Percentiles rank a stretch among this genome's conserved stretches.
Conservation (phyloP, 2,888 invertebrate species). For the Idaea aversata region DNA sequence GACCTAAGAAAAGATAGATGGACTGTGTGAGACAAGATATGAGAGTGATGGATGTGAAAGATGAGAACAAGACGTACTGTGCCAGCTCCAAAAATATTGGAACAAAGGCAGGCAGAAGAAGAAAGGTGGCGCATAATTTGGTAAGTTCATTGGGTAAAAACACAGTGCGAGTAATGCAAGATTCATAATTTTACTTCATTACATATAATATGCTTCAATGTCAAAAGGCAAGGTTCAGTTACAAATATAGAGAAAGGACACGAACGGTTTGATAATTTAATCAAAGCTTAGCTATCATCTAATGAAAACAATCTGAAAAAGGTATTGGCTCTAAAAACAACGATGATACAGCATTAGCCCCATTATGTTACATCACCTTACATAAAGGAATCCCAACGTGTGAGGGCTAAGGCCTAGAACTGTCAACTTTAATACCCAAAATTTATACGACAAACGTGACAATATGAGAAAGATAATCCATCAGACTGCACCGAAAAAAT, state of each 20-base stretch:
- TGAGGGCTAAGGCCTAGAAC: constrained; percentile 5
- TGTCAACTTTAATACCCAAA: constrained; percentile 32
- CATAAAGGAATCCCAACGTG: neutral
- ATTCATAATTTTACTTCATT: too few relatives aligned
- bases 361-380: neutral
- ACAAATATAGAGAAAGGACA: neutral
- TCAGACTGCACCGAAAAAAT: constrained; percentile 51
- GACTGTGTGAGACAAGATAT: too few relatives aligned
- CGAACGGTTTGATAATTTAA: neutral
- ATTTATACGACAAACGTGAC: constrained; percentile 47
- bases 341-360: neutral
- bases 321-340: neutral
- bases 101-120: too few relatives aligned
- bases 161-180: too few relatives aligned
- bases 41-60: too few relatives aligned
- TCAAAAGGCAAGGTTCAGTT: neutral
- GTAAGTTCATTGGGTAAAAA: too few relatives aligned
- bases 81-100: too few relatives aligned
- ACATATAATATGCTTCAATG: too few relatives aligned
- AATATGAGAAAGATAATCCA: constrained; percentile 43
- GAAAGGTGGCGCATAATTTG: too few relatives aligned
- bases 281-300: neutral
- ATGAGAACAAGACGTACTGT: too few relatives aligned
- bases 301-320: neutral
- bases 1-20: too few relatives aligned